These are phyloP conservation scores for Macropodus opercularis DNA, from an alignment of 2,797 vertebrate genomes.

Conservation along the genomic window DNA sequence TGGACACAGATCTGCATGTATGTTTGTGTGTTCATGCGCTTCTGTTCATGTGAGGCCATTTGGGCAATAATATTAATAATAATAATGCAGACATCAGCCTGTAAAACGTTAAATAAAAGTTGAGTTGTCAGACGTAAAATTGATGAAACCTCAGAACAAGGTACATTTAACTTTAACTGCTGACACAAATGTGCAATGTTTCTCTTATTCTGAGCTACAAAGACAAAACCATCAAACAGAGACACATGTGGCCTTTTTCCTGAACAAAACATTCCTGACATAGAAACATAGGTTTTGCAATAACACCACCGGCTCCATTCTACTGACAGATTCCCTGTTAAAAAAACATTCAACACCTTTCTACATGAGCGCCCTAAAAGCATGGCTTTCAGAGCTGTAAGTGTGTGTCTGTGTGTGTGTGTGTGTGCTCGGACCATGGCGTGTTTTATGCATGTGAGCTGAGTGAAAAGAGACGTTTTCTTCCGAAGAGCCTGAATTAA, in stretches of 20 bases:
- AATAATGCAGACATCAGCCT: no score
- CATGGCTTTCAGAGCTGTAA: conserved; percentile 31
- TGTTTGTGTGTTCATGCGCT: no score
- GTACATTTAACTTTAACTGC: conserved; percentile 2
- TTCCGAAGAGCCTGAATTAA: conserved; percentile 3
- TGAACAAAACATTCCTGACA: conserved; percentile 17
- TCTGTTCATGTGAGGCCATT: no score
- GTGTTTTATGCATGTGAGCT: conserved; percentile 20
- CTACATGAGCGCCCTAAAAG: conserved; percentile 55
- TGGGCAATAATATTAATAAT: no score
- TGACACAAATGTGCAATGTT: not conserved
- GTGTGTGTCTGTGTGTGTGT: conserved; percentile 7
- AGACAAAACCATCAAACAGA: conserved; percentile 1
- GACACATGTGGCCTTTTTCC: conserved; percentile 4
- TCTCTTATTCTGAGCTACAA: conserved; percentile 1
- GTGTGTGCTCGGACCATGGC: not conserved
- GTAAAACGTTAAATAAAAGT: conserved; percentile 61
- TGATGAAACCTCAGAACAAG: not conserved
- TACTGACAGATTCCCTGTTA: conserved; percentile 2
- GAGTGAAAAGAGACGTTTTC: not conserved
- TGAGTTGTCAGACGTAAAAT: conserved; percentile 54
- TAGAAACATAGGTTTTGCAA: conserved; percentile 62
- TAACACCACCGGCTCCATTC: conserved; percentile 19
- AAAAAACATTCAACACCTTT: conserved; percentile 50
- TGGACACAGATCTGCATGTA: no score